Conservation (phyloP, 2,888 invertebrate genomes). For the Lordiphosa andalusiaca region DNA sequence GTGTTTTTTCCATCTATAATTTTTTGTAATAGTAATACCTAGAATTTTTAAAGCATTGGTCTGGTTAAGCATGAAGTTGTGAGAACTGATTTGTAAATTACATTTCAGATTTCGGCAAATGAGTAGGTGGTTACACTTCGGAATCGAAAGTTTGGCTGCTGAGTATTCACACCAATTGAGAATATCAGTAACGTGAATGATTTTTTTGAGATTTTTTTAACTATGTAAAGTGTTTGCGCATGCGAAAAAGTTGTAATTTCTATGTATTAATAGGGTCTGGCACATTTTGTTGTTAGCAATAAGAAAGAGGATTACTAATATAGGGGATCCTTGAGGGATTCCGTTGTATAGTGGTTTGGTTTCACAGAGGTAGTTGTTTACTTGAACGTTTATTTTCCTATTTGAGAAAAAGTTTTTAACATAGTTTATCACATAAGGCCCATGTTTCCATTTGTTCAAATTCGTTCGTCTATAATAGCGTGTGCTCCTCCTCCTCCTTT, state of each 20-base stretch:
- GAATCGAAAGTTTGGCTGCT: too few species aligned
- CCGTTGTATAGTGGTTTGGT: too few species aligned
- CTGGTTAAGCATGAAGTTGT: too few species aligned
- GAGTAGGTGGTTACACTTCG: too few species aligned
- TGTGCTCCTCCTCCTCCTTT: neutral
- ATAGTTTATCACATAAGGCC: too few species aligned
- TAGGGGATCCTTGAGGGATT: neutral
- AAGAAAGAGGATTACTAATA: neutral
- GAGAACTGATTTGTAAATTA: too few species aligned
- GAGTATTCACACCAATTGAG: neutral
- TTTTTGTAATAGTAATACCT: too few species aligned
- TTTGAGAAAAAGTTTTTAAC: conserved; percentile 1
- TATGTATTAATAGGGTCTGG: neutral
- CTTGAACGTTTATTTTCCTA: neutral
- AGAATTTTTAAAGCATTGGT: too few species aligned
- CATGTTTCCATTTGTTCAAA: neutral
- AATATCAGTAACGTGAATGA: neutral
- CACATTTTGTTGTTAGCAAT: neutral
- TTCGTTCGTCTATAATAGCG: neutral
- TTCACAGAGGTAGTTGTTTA: neutral
- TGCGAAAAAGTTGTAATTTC: neutral
- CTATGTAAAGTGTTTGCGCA: neutral
- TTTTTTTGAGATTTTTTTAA: neutral
- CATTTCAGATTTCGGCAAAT: too few species aligned
- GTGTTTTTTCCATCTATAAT: too few species aligned